Evolutionary conservation across 1,140 invertebrate genomes (phyloP), one percentile per base, ranked within the genome.

Genomic region (Argopecten irradians): DNA sequence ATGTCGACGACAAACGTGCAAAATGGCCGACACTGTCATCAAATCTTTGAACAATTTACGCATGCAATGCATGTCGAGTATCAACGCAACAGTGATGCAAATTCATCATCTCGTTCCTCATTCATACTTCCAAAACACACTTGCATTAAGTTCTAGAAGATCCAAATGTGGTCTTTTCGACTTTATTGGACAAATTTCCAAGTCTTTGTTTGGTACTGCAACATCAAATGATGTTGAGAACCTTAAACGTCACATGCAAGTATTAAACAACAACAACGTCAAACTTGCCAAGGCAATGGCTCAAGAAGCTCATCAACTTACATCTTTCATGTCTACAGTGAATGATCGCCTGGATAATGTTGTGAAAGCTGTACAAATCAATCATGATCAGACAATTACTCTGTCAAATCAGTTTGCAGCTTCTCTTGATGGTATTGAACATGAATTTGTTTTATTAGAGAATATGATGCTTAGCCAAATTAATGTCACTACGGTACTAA

Each of bases 151-250:
- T 28, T 28, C 22, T 33, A 34, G 41, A 46, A 85, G 41, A 83
- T 82, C 71, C 16, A 41, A 16, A 43, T 36, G 55, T 32, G 46
- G 84, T 82, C 34, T 86, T 0, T 28, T 89, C 8, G 35, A 32
- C 22, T 55, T 82, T 33, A 82, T 89, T 83, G 46, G 88, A 2
- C 32, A 82, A 19, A 82, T 89, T 33, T 87, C 89, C 14, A 87
- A 87, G 46, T 82, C 86, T 13, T 55, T 89, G 8, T 89, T 89
- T 87, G 83, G 89, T 9, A 89, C 89, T 28, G 89, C 89, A 33
- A 89, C 89, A 19, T 43, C 71, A 33, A 83, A 87, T 39, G 89
- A 89, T 84, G 83, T 89, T 11, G 34, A 87, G 13, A 33, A 22
- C 33, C 36, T 89, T 34, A 87, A 28, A 13, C 46, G 33, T 35